A percentile compares a stretch with the other conserved stretches of the same genome.
phyloP scores from a whole-genome alignment of 1,140 invertebrate species.

The Micrasema minimum region DNA sequence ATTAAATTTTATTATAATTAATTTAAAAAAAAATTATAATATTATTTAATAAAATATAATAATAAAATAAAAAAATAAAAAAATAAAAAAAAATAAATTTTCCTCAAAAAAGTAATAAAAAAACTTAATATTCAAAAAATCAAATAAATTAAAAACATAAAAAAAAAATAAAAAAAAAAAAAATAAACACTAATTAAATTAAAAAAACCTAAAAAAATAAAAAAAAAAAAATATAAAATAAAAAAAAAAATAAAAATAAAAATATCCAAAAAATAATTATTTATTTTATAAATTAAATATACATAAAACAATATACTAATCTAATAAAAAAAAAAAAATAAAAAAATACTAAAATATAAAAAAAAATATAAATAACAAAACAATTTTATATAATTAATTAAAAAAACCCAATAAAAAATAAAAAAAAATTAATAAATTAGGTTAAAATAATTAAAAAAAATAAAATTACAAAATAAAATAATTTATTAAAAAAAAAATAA shows the following conservation, averaged over 20 bases:
- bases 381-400: neutral
- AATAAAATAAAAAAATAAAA: neutral
- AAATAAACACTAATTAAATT: neutral
- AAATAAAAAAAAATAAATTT: neutral
- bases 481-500: neutral
- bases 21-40: neutral
- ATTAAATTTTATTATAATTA: too few species aligned
- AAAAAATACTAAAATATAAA: neutral
- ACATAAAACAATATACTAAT: neutral
- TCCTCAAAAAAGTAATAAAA: neutral
- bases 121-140: neutral
- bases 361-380: neutral
- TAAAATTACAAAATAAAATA: neutral
- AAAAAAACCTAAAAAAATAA: neutral
- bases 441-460: neutral
- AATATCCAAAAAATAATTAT: neutral
- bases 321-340: neutral
- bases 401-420: neutral
- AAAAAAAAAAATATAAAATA: neutral
- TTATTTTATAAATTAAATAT: neutral
- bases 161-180: constrained; percentile 1
- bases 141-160: neutral
- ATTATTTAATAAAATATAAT: neutral
- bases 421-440: neutral
- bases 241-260: neutral